A percentile compares a stretch with the other conserved stretches of the same genome.
Conservation (phyloP, 2,888 invertebrate genomes). For the Archaeoteleia sp. region DNA sequence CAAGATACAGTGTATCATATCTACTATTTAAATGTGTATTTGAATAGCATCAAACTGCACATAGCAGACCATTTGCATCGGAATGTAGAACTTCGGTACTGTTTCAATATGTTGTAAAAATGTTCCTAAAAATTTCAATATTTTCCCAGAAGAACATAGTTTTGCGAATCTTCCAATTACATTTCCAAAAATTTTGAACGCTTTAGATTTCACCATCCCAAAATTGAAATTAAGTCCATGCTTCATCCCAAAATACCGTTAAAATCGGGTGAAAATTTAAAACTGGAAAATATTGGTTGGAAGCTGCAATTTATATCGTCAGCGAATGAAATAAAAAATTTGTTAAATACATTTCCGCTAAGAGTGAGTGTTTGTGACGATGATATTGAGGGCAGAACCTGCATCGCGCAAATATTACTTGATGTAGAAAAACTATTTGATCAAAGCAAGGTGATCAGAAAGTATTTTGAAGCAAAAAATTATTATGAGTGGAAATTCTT, state of each 20-base stretch:
- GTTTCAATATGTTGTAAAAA: constrained; percentile 10
- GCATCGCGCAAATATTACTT: constrained; percentile 61
- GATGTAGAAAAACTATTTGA: constrained; percentile 63
- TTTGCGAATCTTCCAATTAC: not conserved
- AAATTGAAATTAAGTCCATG: constrained; percentile 65
- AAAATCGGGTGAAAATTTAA: constrained; percentile 58
- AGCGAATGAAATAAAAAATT: constrained; percentile 64
- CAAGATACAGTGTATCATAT: no score
- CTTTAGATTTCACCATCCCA: constrained; percentile 71
- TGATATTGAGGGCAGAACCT: constrained; percentile 53
- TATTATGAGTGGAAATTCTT: no score
- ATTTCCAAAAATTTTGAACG: not conserved
- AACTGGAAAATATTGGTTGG: constrained; percentile 66
- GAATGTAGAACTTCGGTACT: constrained; percentile 70
- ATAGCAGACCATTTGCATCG: constrained; percentile 53
- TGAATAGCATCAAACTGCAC: constrained; percentile 62
- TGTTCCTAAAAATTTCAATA: constrained; percentile 15
- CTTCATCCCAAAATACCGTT: constrained; percentile 58
- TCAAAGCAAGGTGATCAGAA: constrained; percentile 59
- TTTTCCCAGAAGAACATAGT: not conserved
- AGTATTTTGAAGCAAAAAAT: constrained; percentile 5
- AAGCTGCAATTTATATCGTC: constrained; percentile 71
- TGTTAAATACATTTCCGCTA: constrained; percentile 67
- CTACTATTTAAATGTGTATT: constrained; percentile 64
- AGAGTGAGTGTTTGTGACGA: constrained; percentile 67